phyloP scores from a whole-genome alignment of 2,888 invertebrate genomes.

The Ochlodes sylvanus region DNA sequence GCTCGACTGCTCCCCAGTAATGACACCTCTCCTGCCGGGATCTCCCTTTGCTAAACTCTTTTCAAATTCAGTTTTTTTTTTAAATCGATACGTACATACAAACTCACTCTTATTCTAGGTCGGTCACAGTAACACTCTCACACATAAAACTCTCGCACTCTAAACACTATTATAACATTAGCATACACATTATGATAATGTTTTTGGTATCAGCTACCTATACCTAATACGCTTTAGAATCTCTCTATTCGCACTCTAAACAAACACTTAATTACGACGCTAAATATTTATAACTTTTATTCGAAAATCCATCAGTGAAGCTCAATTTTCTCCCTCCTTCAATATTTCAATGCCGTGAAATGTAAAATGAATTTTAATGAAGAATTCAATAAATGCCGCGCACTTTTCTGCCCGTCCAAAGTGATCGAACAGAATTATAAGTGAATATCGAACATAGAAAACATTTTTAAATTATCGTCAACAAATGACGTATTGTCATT shows the following conservation, averaged over 20 bases:
- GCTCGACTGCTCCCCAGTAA: too few species aligned
- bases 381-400: conserved; percentile 19
- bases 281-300: conserved; percentile 3
- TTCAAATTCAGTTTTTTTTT: too few species aligned
- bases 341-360: conserved; percentile 12
- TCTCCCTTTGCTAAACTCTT: too few species aligned
- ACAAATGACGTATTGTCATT: not conserved
- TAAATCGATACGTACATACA: too few species aligned
- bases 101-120: too few species aligned
- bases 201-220: too few species aligned
- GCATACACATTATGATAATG: too few species aligned
- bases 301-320: conserved; percentile 3
- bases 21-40: too few species aligned
- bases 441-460: not conserved
- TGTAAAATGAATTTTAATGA: conserved; percentile 25
- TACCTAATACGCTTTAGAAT: not conserved
- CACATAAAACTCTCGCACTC: too few species aligned
- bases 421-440: conserved; percentile 7
- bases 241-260: not conserved
- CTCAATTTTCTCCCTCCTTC: conserved; percentile 7
- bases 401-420: not conserved
- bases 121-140: too few species aligned
- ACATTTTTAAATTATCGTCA: not conserved
- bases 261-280: not conserved
- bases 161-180: too few species aligned